Base-by-base conservation (phyloP, 2,888 invertebrate species). In the Cheiracanthium punctorium region DNA sequence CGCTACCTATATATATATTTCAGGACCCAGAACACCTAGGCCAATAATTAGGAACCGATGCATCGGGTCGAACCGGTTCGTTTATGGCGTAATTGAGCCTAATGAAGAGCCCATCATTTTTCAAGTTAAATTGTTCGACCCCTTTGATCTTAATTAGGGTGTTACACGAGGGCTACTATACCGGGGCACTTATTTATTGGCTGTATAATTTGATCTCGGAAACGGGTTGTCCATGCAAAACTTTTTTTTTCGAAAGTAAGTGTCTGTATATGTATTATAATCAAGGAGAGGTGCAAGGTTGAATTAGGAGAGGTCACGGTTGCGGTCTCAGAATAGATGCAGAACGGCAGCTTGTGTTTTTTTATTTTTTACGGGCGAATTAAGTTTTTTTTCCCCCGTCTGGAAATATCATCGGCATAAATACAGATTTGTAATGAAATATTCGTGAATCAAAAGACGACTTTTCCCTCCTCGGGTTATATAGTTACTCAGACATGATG, bases 41-140 rank as follows among this genome's bases (percentile, higher is more conserved):
- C 58, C 12, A 58, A 58, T 58, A 58, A 58, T 58, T 58, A 58
- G 58, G 37, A 37, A 24, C 20, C 48, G 10, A 24, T 20, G 58
- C 4, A 58, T 24, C 1, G 4, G 4, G 24, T n/a, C n/a, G 52
- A 77, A 80, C 77, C 79, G 79, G 79, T 73, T 74, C 77, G 58
- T 30, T 43, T 73, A 70, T 58, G 28, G 52, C 73, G 72, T 85
- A 85, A 85, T 85, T 79, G 84, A 58, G 74, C 48, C 24, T 85
- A 85, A 85, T 85, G 84, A 85, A 70, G 73, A 41, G 29, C 33
- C 43, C 67, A 80, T 85, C 79, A 85, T 85, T 85, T 84, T 85
- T 85, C 84, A 85, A 77, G 73, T 77, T 52, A 52, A 73, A 85
- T 32, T 74, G 71, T 37, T 33, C 28, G 67, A 77, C 74, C 84